Percentiles rank a stretch among this genome's conserved stretches.
phyloP scores from a whole-genome alignment of 2,113 vertebrate genomes.

The Romanogobio albipinnatus region DNA sequence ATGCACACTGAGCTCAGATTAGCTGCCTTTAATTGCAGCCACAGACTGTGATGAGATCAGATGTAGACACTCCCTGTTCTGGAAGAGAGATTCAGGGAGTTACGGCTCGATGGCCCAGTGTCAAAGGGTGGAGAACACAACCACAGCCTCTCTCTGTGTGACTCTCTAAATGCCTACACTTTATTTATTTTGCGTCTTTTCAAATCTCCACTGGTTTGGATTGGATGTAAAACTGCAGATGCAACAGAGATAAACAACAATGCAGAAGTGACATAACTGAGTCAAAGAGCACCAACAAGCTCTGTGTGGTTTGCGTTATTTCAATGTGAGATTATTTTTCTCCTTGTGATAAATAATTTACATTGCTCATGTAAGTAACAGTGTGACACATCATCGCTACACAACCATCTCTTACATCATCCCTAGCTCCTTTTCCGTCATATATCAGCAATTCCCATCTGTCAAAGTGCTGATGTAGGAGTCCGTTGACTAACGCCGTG shows the following conservation, averaged over 20 bases:
- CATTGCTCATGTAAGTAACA: constrained; percentile 16
- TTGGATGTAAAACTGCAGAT: neutral
- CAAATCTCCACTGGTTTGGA: neutral
- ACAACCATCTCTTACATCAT: neutral
- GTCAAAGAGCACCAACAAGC: neutral
- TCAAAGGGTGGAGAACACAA: constrained; percentile 36
- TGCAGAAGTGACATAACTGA: neutral
- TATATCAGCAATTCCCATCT: neutral
- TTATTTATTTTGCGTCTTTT: constrained; percentile 54
- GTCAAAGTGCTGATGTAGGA: constrained; percentile 6
- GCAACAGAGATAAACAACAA: neutral
- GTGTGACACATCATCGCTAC: neutral
- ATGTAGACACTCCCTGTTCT: constrained; percentile 33
- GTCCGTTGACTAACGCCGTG: neutral
- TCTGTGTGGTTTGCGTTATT: neutral
- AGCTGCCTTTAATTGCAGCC: constrained; percentile 2
- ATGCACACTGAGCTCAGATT: neutral
- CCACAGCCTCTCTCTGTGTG: constrained; percentile 4
- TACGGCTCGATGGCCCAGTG: constrained; percentile 17
- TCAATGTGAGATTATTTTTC: neutral
- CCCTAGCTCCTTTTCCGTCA: neutral
- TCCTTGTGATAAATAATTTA: constrained; percentile 44
- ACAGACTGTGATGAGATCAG: constrained; percentile 36
- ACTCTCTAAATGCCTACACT: constrained; percentile 43
- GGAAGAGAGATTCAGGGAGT: constrained; percentile 4